These are phyloP conservation scores for Frankliniella intonsa DNA, from an alignment of 2,888 invertebrate genomes.

Conservation along the genomic window DNA sequence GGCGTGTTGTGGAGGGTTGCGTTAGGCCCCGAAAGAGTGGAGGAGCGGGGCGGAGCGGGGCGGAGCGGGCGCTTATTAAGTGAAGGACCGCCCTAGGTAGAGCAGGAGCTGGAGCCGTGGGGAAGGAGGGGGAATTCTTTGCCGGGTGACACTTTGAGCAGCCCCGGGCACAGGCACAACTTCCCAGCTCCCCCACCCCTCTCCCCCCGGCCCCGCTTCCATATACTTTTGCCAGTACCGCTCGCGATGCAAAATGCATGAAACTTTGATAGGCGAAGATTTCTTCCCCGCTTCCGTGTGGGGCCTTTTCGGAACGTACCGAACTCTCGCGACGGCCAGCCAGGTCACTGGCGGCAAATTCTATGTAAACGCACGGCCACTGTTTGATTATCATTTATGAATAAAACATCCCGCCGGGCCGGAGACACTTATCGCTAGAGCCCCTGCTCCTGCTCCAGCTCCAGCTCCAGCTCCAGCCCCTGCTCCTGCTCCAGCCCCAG, in stretches of 20 bases:
- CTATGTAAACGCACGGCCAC: conserved; percentile 4
- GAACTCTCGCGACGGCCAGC: not conserved
- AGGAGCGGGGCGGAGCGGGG: not conserved
- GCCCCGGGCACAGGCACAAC: not conserved
- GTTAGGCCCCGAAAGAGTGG: not conserved
- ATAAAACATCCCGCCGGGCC: conserved; percentile 28
- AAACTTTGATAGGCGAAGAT: conserved; percentile 20
- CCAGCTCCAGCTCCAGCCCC: too few species aligned
- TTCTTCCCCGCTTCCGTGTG: not conserved
- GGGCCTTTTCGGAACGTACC: not conserved
- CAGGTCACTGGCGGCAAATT: conserved; percentile 17
- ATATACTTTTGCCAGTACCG: not conserved
- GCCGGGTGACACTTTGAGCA: too few species aligned
- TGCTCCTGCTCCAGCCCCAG: too few species aligned
- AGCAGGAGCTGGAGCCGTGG: not conserved
- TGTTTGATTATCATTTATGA: conserved; percentile 23
- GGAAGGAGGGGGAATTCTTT: not conserved
- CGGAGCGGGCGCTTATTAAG: conserved; percentile 8
- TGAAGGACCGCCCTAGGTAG: not conserved
- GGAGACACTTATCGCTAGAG: too few species aligned
- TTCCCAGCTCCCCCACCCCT: not conserved
- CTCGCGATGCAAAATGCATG: conserved; percentile 16
- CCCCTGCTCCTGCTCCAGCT: too few species aligned
- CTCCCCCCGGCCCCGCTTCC: not conserved
- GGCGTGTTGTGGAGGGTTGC: not conserved